Conservation (phyloP, 2,888 invertebrate genomes). For the Mantis religiosa region DNA sequence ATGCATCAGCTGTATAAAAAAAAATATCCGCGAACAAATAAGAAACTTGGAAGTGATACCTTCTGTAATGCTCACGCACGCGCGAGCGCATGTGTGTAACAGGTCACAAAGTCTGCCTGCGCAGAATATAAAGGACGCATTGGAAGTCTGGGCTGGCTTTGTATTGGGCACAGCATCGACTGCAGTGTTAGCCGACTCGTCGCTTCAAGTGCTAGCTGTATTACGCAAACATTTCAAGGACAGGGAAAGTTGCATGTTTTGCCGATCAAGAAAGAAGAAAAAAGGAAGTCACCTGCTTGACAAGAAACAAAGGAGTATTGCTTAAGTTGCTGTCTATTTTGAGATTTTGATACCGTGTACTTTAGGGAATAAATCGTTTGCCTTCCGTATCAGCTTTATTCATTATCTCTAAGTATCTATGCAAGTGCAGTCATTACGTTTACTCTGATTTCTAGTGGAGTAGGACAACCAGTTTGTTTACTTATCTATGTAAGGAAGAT, state of each 20-base stretch:
- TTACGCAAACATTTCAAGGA: slow-evolving; percentile 12
- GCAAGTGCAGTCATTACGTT: too few species aligned
- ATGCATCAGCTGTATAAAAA: too few species aligned
- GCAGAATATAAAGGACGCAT: neutral
- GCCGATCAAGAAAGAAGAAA: neutral
- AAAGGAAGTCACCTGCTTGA: neutral
- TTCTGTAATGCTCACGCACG: too few species aligned
- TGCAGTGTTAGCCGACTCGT: neutral
- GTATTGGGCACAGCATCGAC: neutral
- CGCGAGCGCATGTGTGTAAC: neutral
- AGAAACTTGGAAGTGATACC: too few species aligned
- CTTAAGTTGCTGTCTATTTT: neutral
- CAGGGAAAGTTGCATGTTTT: slow-evolving; percentile 10
- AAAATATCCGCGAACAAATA: too few species aligned
- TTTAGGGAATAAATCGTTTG: too few species aligned
- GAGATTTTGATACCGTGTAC: too few species aligned
- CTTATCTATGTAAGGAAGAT: too few species aligned
- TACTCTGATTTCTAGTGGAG: too few species aligned
- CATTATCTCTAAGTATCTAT: too few species aligned
- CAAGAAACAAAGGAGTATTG: neutral
- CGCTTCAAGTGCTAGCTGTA: neutral
- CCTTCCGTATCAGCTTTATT: too few species aligned
- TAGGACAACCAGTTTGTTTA: too few species aligned
- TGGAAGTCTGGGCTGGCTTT: neutral
- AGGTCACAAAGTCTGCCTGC: neutral